Base-by-base conservation (phyloP, 2,797 vertebrate species). In the Halcyon badia region DNA sequence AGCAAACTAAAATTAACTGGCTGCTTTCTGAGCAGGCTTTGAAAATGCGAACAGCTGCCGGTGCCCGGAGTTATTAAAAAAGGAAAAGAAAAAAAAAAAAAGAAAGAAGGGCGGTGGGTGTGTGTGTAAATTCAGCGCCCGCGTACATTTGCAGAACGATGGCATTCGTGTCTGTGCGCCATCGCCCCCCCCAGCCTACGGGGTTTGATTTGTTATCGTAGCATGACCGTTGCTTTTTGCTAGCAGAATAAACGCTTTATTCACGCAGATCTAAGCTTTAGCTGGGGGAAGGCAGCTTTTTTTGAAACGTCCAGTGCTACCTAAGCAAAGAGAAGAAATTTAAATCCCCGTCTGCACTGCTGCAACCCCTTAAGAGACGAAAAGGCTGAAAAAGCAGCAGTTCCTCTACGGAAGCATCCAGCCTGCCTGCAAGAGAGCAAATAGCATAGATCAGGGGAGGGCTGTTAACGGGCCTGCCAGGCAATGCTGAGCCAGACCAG, bases 21-120 rank as follows among this genome's bases (percentile, higher is more conserved):
- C 90, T 94, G 90, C 56, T 80, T 60, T 91, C 90, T 90, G 92
- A 93, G 83, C 85, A 8, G 65, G 69, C 94, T 91, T 88, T 86
- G 90, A 64, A 93, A 94, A 77, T 28, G 83, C 90, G 21, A 94
- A 73, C 95, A 86, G 95, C 94, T 96, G 96, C 80, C 39, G 42
- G 57, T 60, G 65, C 88, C 72, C 86, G 3, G n/a, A 73, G 65
- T 95, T 97, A 91, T 75, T 93, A 85, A 91, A 94, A 83, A 81
- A 51, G 35, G 48, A 56, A 14, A 9, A 37, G 39, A 56, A 14
- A 9, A 11, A 6, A 1, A 26, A 25, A 25, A 25, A 6, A 1
- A n/a, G n/a, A n/a, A 58, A 48, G 4, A 22, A 6, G 6, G 22
- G 37, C 9, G 49, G 49, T 26, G 49, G 26, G 49, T 28, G n/a